A percentile compares a stretch with the other conserved stretches of the same genome.
Evolutionary conservation across 1,140 invertebrate species (phyloP).

Genomic region (Phocides pigmalion): DNA sequence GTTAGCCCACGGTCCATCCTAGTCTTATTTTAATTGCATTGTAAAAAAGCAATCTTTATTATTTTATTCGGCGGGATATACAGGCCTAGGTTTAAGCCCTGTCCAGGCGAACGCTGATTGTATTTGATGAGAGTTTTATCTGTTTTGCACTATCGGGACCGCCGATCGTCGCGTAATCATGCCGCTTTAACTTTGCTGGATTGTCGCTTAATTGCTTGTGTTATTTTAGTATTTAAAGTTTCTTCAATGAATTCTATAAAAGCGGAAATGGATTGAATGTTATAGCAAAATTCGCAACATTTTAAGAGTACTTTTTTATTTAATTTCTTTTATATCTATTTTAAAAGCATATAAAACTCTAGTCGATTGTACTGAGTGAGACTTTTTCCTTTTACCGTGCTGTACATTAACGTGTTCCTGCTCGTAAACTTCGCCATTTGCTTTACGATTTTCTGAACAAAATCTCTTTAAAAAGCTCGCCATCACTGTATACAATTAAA

Average conservation of each 20-base stretch:
- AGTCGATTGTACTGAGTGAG: slow-evolving; percentile 34
- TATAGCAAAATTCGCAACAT: slow-evolving; percentile 10
- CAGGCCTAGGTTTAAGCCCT: slow-evolving; percentile 75
- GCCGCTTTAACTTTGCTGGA: slow-evolving; percentile 58
- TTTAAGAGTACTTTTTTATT: slow-evolving; percentile 15
- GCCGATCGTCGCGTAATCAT: slow-evolving; percentile 59
- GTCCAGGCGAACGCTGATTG: slow-evolving; percentile 73
- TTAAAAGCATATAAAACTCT: slow-evolving; percentile 32
- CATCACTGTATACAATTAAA: slow-evolving; percentile 33
- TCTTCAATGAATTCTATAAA: slow-evolving; percentile 40
- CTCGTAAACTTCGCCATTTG: slow-evolving; percentile 34
- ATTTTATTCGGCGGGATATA: slow-evolving; percentile 36
- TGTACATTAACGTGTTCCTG: slow-evolving; percentile 32
- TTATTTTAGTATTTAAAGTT: slow-evolving; percentile 53
- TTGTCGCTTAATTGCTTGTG: slow-evolving; percentile 53
- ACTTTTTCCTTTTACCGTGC: slow-evolving; percentile 33
- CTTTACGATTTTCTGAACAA: slow-evolving; percentile 35
- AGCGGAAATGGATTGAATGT: slow-evolving; percentile 32
- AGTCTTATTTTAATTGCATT: no score
- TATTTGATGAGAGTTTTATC: slow-evolving; percentile 81
- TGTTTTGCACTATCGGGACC: slow-evolving; percentile 61
- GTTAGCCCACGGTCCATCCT: no score
- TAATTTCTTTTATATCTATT: slow-evolving; percentile 31
- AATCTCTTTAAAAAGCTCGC: slow-evolving; percentile 33
- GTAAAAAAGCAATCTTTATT: no score